Evolutionary conservation across 2,888 invertebrate species (phyloP).

Genomic region (Pardosa pseudoannulata): DNA sequence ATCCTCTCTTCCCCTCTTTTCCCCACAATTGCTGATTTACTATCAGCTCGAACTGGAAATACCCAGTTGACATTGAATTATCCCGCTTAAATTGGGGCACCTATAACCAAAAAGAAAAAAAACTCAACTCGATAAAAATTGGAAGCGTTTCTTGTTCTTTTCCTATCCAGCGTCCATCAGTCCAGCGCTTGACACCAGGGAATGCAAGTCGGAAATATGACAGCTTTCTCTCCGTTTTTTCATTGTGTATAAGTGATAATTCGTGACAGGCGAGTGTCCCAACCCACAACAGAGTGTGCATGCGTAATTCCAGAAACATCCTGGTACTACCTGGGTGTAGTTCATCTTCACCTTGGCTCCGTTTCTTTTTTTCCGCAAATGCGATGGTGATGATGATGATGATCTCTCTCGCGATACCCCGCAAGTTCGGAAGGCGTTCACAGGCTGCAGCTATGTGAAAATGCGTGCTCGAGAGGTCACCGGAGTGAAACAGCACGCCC

Average conservation of each 20-base stretch:
- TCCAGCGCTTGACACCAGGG: not conserved
- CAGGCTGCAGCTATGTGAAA: not conserved
- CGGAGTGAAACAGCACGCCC: not conserved
- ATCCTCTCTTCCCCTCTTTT: too few relatives aligned
- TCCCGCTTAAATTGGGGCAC: not conserved
- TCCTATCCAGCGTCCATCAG: not conserved
- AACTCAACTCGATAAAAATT: too few relatives aligned
- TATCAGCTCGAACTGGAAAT: not conserved
- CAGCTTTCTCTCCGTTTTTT: not conserved
- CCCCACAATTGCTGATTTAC: too few relatives aligned
- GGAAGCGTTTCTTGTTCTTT: not conserved
- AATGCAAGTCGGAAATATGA: not conserved
- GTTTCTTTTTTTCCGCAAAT: too few relatives aligned
- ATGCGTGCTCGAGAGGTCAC: not conserved
- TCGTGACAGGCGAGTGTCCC: not conserved
- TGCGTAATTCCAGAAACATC: slow-evolving; percentile 34
- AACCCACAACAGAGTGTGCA: not conserved
- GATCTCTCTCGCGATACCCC: not conserved
- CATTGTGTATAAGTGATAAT: not conserved
- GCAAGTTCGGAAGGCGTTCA: not conserved
- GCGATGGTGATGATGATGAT: not conserved
- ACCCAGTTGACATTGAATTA: not conserved
- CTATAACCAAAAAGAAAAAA: not conserved
- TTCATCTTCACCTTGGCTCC: not conserved
- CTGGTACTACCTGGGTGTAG: slow-evolving; percentile 21